These are phyloP conservation scores for Epizoanthus illoricatus DNA, from an alignment of 92 coral and sea anemone genomes.

Conservation along the genomic window DNA sequence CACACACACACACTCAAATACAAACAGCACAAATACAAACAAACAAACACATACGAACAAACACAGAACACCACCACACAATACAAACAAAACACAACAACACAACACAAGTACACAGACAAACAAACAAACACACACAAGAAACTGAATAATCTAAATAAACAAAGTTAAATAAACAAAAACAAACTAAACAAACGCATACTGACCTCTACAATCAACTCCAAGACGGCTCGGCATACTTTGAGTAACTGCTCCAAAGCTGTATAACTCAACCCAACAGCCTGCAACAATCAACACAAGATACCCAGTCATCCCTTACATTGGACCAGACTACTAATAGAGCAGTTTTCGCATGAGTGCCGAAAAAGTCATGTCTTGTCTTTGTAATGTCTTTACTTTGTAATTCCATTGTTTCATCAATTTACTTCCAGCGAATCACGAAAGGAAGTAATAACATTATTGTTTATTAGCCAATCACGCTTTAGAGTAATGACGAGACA, in stretches of 20 bases:
- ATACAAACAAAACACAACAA: background rate
- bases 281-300: slow-evolving; percentile 42
- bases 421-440: too few relatives aligned
- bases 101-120: background rate
- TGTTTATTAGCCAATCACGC: too few relatives aligned
- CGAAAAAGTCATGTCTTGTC: too few relatives aligned
- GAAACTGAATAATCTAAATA: background rate
- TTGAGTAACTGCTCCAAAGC: slow-evolving; percentile 80
- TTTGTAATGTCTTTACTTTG: too few relatives aligned
- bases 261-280: slow-evolving; percentile 75
- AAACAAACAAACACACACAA: background rate
- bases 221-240: slow-evolving; percentile 62
- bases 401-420: too few relatives aligned
- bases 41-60: background rate
- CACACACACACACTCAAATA: background rate
- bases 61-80: background rate
- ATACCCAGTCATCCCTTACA: background rate
- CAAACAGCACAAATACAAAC: background rate
- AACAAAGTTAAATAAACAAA: background rate
- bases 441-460: too few relatives aligned
- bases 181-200: background rate
- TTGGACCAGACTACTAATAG: too few relatives aligned
- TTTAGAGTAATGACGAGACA: too few relatives aligned
- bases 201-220: slow-evolving; percentile 73
- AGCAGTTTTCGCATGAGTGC: too few relatives aligned